phyloP scores from a whole-genome alignment of 1,140 invertebrate genomes.

The Atopsyche davidsoni region DNA sequence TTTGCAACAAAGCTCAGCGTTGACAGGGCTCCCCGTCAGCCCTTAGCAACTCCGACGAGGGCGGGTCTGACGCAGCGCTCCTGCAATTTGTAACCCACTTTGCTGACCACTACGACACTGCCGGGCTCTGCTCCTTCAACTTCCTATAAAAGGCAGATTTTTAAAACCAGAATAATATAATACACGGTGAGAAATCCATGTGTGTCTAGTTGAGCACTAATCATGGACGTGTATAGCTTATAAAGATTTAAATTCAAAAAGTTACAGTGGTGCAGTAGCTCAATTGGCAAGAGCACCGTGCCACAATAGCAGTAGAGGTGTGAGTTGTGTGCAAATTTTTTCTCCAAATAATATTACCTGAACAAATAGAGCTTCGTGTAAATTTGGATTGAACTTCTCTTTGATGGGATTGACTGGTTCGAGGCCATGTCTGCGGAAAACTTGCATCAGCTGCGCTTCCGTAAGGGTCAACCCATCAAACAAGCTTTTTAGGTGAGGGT shows the following conservation, averaged over 20 bases:
- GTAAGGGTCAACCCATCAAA: slow-evolving; percentile 91
- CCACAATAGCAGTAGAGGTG: too few species aligned
- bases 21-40: too few species aligned
- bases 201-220: too few species aligned
- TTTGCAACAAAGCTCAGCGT: too few species aligned
- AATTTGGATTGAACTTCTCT: slow-evolving; percentile 94
- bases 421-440: slow-evolving; percentile 88
- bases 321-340: too few species aligned
- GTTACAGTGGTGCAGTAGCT: too few species aligned
- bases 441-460: slow-evolving; percentile 74
- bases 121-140: slow-evolving; percentile 74
- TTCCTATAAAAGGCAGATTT: slow-evolving; percentile 45
- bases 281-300: too few species aligned
- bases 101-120: slow-evolving; percentile 86
- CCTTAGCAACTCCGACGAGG: slow-evolving; percentile 89
- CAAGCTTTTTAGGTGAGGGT: slow-evolving; percentile 79
- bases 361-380: slow-evolving; percentile 94
- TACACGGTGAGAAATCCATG: too few species aligned
- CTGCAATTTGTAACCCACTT: slow-evolving; percentile 92
- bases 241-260: too few species aligned
- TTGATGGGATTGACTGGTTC: slow-evolving; percentile 77
- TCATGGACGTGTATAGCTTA: too few species aligned
- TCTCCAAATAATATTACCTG: too few species aligned
- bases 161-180: slow-evolving; percentile 5
- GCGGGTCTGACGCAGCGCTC: slow-evolving; percentile 91